These are phyloP conservation scores for Amphipoea oculea DNA, from an alignment of 2,888 invertebrate genomes.

Conservation along the genomic window DNA sequence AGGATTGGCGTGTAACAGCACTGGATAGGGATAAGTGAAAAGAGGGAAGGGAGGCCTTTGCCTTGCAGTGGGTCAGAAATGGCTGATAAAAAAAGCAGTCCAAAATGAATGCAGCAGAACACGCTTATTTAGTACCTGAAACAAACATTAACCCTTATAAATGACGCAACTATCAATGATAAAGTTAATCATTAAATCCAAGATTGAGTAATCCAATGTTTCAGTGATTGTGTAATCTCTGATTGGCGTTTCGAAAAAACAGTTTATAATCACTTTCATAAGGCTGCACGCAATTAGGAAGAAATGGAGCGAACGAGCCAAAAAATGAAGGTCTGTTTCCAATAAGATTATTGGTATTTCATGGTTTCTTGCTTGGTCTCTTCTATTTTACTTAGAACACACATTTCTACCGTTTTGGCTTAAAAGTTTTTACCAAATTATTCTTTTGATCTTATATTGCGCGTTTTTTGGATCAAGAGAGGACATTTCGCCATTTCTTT, in stretches of 20 bases:
- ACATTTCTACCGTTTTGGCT: background rate
- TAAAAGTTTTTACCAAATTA: background rate
- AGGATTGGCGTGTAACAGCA: too few relatives aligned
- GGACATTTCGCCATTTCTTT: too few relatives aligned
- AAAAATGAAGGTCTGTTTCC: constrained; percentile 14
- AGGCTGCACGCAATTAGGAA: constrained; percentile 44
- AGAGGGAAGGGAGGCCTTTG: too few relatives aligned
- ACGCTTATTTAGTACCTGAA: background rate
- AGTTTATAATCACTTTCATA: constrained; percentile 42
- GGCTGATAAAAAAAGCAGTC: background rate
- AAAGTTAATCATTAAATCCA: constrained; percentile 29
- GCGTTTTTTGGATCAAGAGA: background rate
- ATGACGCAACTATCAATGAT: constrained; percentile 19
- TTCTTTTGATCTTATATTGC: background rate
- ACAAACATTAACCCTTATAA: background rate
- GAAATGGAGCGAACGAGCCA: constrained; percentile 51
- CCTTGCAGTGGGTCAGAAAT: too few relatives aligned
- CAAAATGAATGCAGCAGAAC: background rate
- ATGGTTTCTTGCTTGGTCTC: background rate
- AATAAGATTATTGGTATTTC: constrained; percentile 33
- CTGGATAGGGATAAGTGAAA: too few relatives aligned
- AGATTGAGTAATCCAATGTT: constrained; percentile 44
- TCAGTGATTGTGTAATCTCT: constrained; percentile 43
- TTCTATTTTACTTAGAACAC: background rate
- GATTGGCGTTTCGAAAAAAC: constrained; percentile 38